Evolutionary conservation across 2,797 vertebrate species (phyloP).

Genomic region (Cyclopterus lumpus): DNA sequence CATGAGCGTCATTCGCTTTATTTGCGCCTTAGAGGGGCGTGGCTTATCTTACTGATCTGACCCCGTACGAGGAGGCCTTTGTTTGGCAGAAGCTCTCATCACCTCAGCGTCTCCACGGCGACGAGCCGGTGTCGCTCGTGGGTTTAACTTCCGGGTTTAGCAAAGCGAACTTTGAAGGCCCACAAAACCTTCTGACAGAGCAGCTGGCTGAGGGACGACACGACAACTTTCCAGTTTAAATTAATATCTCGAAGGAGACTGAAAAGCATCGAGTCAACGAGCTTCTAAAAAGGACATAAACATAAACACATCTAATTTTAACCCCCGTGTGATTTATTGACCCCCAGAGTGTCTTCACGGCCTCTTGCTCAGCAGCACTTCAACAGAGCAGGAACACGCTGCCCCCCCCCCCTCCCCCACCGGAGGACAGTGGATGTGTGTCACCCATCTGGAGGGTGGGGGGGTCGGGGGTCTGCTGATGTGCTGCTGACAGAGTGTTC

Average conservation of each 20-base stretch:
- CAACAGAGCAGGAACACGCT: background rate
- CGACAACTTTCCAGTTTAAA: too few relatives aligned
- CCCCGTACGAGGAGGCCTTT: too few relatives aligned
- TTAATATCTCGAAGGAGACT: too few relatives aligned
- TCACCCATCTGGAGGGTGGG: conserved; percentile 53
- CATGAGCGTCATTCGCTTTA: too few relatives aligned
- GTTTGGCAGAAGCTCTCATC: too few relatives aligned
- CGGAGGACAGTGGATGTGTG: conserved; percentile 46
- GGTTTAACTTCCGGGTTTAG: conserved; percentile 7
- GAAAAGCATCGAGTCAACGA: background rate
- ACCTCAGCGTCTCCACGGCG: too few relatives aligned
- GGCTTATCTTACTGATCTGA: too few relatives aligned
- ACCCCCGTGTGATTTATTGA: background rate
- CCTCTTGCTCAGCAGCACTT: background rate
- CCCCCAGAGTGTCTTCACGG: background rate
- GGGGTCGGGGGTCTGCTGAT: conserved; percentile 30
- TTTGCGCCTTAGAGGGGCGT: too few relatives aligned
- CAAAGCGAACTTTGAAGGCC: conserved; percentile 7
- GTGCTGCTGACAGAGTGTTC: conserved; percentile 65
- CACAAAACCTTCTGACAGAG: conserved; percentile 4
- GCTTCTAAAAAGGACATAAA: too few relatives aligned
- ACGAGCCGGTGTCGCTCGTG: background rate
- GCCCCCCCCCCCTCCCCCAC: background rate
- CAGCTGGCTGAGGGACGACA: too few relatives aligned
- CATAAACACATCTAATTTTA: too few relatives aligned